Base-by-base conservation (phyloP, 2,797 vertebrate genomes). In the Lutjanus campechanus region DNA sequence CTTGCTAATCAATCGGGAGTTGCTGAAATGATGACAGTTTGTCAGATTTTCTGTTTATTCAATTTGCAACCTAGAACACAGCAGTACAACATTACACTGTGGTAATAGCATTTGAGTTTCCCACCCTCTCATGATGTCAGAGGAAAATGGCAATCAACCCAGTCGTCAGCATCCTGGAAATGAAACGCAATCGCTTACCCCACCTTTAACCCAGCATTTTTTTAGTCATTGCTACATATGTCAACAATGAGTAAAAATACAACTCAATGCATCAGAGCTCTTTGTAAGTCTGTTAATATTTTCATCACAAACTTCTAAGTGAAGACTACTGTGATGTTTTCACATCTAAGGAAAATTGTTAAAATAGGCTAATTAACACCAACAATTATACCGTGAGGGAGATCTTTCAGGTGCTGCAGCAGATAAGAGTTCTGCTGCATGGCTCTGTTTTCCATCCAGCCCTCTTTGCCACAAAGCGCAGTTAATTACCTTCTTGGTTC, bases 401-500 rank as follows among this genome's bases (percentile, higher is more conserved):
- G 29, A 44, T 11, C 51, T 67, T 47, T 59, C 16, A 44, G 17
- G 69, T 69, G 40, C 40, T 58, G 53, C 6, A 64, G 46, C 44
- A 63, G 11, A 69, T 64, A 67, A 65, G 47, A 59, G 43, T 69
- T 73, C 41, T 47, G 4, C 49, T 69, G 16, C 29, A 74, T 36
- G 59, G 1, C 47, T 75, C 56, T 56, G 19, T 67, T 79, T 68
- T 41, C 51, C 16, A 64, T 68, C 19, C 59, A 2, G 13, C 51
- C 11, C 13, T 43, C n/a, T 49, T 22, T 22, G 17, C n/a, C n/a
- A 12, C 62, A 61, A 7, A 47, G 7, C 47, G 44, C 19, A 43
- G n/a, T 46, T 73, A 76, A 79, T 69, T 54, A 47, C 73, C 49
- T 65, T 61, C 49, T 20, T 40, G 8, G 8, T 46, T 29, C 20